Conservation (phyloP, 2,888 invertebrate species). For the Arctia plantaginis region DNA sequence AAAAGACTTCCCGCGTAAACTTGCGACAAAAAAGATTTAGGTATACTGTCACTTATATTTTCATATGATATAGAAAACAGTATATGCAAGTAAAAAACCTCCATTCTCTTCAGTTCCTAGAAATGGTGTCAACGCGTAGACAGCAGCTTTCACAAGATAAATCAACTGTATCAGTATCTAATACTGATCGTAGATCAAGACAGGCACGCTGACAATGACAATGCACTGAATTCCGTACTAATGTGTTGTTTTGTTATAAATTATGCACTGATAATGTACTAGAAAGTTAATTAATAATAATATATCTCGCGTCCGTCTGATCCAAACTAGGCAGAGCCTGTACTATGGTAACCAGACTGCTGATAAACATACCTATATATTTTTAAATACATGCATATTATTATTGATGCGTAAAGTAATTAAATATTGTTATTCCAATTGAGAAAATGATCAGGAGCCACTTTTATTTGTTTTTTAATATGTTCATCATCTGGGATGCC, state of each 20-base stretch:
- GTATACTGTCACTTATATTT: background rate
- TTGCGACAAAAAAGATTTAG: no score
- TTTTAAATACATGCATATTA: no score
- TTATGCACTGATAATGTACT: background rate
- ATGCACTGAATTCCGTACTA: slow-evolving; percentile 2
- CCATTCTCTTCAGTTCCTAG: background rate
- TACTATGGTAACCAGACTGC: no score
- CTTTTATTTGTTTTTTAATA: background rate
- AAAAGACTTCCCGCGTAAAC: no score
- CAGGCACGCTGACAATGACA: background rate
- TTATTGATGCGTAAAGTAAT: no score
- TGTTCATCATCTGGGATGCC: no score
- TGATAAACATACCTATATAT: no score
- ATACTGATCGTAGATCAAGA: background rate
- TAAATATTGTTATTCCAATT: background rate
- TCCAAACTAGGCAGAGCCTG: no score
- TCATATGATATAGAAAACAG: background rate
- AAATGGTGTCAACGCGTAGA: slow-evolving; percentile 7
- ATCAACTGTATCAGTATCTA: slow-evolving; percentile 6
- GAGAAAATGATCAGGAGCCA: background rate
- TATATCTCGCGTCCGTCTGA: no score
- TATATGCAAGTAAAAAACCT: background rate
- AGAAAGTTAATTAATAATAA: background rate
- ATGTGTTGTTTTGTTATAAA: background rate
- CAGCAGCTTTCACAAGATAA: slow-evolving; percentile 9